Conservation (phyloP, 2,797 vertebrate genomes). For the Poecilia gillii region DNA sequence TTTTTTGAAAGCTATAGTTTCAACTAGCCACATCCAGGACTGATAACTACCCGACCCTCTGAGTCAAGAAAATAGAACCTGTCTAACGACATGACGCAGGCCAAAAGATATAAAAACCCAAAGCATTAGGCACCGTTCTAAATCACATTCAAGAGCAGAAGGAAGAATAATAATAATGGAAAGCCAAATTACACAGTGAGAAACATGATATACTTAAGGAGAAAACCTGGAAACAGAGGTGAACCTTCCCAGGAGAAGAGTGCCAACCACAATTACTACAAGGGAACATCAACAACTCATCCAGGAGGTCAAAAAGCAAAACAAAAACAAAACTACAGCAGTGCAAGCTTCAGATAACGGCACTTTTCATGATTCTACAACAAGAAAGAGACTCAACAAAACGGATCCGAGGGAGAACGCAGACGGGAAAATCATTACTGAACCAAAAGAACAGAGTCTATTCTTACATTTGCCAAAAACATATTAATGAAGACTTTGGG, state of each 20-base stretch:
- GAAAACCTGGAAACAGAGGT: not conserved
- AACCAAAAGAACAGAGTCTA: not conserved
- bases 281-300: not conserved
- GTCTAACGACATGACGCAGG: not conserved
- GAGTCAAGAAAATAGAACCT: not conserved
- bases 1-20: not conserved
- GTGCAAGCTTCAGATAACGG: not conserved
- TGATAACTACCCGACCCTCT: not conserved
- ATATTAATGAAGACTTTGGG: slow-evolving; percentile 1
- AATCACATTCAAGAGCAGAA: not conserved
- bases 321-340: not conserved
- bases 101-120: not conserved
- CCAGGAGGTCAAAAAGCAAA: not conserved
- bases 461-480: not conserved
- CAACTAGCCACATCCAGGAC: not conserved
- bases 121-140: not conserved
- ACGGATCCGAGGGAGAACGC: not conserved
- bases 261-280: not conserved
- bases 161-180: not conserved
- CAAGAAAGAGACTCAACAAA: not conserved
- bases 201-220: not conserved
- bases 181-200: not conserved
- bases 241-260: not conserved
- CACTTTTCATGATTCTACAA: not conserved
- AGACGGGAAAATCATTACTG: not conserved